Evolutionary conservation across 2,888 invertebrate genomes (phyloP).

Genomic region (Alloplasta piceator): DNA sequence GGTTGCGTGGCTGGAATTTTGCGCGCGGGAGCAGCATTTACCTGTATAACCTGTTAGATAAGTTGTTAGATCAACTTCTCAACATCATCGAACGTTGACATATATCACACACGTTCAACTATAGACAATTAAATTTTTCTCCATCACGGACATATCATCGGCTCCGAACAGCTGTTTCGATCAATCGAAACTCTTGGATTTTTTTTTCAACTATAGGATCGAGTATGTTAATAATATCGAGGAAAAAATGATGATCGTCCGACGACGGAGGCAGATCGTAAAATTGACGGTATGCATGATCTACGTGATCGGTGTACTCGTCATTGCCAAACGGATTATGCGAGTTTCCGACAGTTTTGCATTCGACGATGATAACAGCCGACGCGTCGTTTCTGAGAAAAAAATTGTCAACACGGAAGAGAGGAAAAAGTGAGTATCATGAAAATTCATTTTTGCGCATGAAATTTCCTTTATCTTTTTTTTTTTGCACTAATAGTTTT

Average conservation of each 20-base stretch:
- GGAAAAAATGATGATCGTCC: slow-evolving; percentile 69
- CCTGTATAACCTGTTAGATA: no score
- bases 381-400: background rate
- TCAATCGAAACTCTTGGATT: no score
- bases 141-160: no score
- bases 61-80: no score
- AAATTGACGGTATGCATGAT: slow-evolving; percentile 68
- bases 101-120: no score
- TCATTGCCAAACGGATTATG: slow-evolving; percentile 70
- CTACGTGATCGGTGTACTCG: slow-evolving; percentile 67
- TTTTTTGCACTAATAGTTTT: background rate
- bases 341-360: slow-evolving; percentile 57
- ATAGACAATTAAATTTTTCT: no score
- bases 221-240: slow-evolving; percentile 53
- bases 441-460: background rate
- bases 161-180: no score
- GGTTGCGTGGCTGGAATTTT: no score
- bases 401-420: background rate
- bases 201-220: no score
- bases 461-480: background rate
- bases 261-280: slow-evolving; percentile 66
- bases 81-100: no score
- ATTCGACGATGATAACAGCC: slow-evolving; percentile 19
- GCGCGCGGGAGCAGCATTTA: no score
- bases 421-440: slow-evolving; percentile 1